phyloP scores from a whole-genome alignment of 1,140 invertebrate species.

The Sipha flava region DNA sequence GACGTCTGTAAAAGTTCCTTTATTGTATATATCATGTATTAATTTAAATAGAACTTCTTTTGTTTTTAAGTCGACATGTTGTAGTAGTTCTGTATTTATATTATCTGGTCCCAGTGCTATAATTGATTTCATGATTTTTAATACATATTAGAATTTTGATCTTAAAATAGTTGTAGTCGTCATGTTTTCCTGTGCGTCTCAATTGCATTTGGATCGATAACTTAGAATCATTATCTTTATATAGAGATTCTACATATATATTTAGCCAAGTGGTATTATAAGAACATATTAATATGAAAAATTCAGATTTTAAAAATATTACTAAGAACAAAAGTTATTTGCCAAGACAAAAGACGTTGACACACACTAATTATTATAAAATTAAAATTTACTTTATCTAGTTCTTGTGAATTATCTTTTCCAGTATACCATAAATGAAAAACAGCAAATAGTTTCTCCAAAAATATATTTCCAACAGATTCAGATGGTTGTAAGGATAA shows the following conservation, averaged over 20 bases:
- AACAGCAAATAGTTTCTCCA: slow-evolving; percentile 2
- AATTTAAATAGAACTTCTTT: neutral
- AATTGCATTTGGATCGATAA: neutral
- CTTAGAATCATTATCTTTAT: neutral
- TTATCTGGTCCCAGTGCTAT: neutral
- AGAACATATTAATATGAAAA: too few relatives aligned
- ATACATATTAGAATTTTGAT: neutral
- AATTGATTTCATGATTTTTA: neutral
- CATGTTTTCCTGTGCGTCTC: neutral
- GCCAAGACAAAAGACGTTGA: too few relatives aligned
- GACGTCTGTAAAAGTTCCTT: neutral
- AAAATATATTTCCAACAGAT: neutral
- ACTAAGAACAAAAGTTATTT: too few relatives aligned
- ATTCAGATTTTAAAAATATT: too few relatives aligned
- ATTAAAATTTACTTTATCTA: neutral
- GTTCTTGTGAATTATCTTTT: neutral
- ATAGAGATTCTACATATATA: neutral
- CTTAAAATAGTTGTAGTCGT: neutral
- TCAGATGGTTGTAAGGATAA: slow-evolving; percentile 3
- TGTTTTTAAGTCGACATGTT: neutral
- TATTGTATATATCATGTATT: neutral
- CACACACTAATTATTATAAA: neutral
- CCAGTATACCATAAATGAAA: slow-evolving; percentile 13
- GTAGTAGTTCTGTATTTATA: neutral
- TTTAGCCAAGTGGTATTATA: too few relatives aligned